phyloP scores from a whole-genome alignment of 1,140 invertebrate genomes.

The Asbolus verrucosus region DNA sequence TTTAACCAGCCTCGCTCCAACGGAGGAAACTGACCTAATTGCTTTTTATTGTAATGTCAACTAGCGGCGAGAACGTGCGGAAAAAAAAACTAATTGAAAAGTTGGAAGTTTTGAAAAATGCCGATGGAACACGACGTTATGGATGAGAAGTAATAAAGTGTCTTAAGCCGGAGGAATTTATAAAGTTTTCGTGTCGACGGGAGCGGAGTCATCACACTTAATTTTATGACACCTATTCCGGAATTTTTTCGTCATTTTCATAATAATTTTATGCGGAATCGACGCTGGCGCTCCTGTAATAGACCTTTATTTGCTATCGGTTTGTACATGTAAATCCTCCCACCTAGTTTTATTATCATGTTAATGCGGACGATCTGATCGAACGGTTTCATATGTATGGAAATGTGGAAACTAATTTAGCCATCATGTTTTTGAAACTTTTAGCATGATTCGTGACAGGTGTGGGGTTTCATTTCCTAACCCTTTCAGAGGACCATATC shows the following conservation, averaged over 20 bases:
- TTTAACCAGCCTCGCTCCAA: too few species aligned
- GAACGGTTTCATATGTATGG: slow-evolving; percentile 18
- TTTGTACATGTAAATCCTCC: too few species aligned
- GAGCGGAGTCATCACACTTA: too few species aligned
- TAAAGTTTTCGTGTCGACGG: slow-evolving; percentile 24
- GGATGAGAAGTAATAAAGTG: too few species aligned
- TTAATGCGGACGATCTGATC: not conserved
- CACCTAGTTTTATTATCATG: slow-evolving; percentile 9
- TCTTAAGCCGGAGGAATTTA: not conserved
- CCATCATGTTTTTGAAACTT: not conserved
- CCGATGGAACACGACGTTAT: not conserved
- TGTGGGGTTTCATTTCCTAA: not conserved
- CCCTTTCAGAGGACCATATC: too few species aligned
- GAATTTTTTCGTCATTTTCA: not conserved
- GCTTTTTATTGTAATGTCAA: not conserved
- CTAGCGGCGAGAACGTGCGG: not conserved
- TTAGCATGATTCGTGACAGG: not conserved
- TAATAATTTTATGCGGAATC: too few species aligned
- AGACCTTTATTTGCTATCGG: too few species aligned
- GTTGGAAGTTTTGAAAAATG: not conserved
- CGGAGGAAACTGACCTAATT: too few species aligned
- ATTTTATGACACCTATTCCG: slow-evolving; percentile 9
- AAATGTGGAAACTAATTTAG: not conserved
- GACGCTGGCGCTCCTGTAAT: too few species aligned
- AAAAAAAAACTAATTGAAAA: slow-evolving; percentile 30